A percentile compares a stretch with the other conserved stretches of the same genome.
phyloP scores from a whole-genome alignment of 2,113 vertebrate species.

The Tragelaphus buxtoni region DNA sequence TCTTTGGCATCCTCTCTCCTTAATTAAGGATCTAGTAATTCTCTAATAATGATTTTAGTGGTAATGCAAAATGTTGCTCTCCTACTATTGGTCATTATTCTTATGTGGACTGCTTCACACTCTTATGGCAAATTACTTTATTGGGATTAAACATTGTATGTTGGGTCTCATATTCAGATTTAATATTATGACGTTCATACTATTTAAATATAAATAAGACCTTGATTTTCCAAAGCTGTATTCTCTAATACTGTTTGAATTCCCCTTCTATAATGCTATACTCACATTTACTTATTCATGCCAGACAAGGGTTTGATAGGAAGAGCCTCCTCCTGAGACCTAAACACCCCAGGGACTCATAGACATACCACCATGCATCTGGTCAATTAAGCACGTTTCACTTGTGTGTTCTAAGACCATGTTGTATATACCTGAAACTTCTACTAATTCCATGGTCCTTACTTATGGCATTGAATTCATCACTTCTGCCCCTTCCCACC shows the following conservation, averaged over 20 bases:
- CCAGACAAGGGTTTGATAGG: neutral
- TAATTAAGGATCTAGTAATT: neutral
- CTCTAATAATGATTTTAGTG: neutral
- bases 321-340: neutral
- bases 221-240: neutral
- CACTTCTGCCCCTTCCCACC: neutral
- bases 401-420: neutral
- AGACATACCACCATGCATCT: neutral
- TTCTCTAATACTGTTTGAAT: neutral
- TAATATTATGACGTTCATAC: neutral
- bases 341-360: neutral
- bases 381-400: neutral
- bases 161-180: neutral
- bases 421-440: neutral
- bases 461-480: neutral
- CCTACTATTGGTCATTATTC: neutral
- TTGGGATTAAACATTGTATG: neutral
- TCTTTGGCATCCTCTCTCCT: neutral
- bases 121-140: neutral
- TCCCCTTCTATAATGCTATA: neutral
- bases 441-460: neutral
- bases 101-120: neutral
- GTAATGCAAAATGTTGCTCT: neutral
- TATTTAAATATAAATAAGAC: neutral
- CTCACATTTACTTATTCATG: neutral